Percentiles rank a stretch among this genome's conserved stretches.
phyloP scores from a whole-genome alignment of 2,113 vertebrate genomes.

The Zosterops borbonicus region DNA sequence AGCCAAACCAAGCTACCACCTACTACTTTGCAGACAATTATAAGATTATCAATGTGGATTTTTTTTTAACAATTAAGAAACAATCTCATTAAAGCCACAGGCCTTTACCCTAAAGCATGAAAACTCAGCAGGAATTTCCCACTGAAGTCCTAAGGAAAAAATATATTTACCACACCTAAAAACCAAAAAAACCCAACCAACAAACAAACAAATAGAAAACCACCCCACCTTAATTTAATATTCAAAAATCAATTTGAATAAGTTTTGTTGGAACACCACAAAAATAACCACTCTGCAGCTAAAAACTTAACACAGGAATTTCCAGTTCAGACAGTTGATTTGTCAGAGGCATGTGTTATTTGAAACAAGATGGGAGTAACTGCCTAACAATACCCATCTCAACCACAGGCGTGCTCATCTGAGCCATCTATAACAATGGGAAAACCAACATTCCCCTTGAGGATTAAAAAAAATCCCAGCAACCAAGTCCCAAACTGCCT shows the following conservation, averaged over 20 bases:
- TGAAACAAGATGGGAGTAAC: neutral
- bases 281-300: neutral
- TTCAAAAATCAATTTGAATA: neutral
- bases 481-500: neutral
- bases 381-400: neutral
- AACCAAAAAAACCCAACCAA: neutral
- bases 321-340: neutral
- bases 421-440: neutral
- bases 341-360: neutral
- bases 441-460: neutral
- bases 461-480: neutral
- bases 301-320: neutral
- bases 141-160: neutral
- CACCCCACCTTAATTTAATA: neutral
- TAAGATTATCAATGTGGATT: neutral
- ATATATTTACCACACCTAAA: neutral
- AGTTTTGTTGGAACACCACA: neutral
- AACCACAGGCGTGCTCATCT: slow-evolving; percentile 10
- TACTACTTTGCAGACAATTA: neutral
- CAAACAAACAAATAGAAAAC: neutral
- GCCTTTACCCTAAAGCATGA: neutral
- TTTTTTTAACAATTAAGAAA: neutral
- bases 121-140: neutral
- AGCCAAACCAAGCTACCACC: neutral
- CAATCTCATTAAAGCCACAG: neutral